phyloP scores from a whole-genome alignment of 1,140 invertebrate species.

The Plutomurus gul region DNA sequence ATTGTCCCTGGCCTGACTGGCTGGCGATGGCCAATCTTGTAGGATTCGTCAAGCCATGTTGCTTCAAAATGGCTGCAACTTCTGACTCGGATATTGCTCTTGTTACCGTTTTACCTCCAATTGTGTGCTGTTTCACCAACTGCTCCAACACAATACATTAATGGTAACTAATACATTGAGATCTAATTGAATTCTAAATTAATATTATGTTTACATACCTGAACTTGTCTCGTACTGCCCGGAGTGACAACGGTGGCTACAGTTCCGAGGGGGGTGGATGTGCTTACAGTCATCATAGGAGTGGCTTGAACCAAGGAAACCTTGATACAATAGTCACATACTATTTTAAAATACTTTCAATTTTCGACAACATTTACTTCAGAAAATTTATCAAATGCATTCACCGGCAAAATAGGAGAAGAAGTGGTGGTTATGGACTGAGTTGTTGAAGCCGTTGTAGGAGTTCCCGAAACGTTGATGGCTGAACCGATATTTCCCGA shows the following conservation, averaged over 20 bases:
- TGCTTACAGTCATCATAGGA: slow-evolving; percentile 19
- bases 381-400: no score
- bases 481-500: not conserved
- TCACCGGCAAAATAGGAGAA: not conserved
- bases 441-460: not conserved
- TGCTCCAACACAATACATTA: not conserved
- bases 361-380: no score
- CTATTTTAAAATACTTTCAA: no score
- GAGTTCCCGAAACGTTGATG: not conserved
- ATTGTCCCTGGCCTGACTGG: not conserved
- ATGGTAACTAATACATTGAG: not conserved
- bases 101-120: slow-evolving; percentile 51
- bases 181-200: not conserved
- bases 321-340: no score
- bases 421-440: not conserved
- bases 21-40: slow-evolving; percentile 11
- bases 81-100: slow-evolving; percentile 50
- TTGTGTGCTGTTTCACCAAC: slow-evolving; percentile 51
- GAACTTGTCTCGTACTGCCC: not conserved
- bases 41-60: slow-evolving; percentile 35
- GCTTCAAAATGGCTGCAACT: slow-evolving; percentile 46
- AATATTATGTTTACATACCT: not conserved
- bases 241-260: slow-evolving; percentile 12
- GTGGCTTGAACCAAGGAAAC: not conserved
- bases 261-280: slow-evolving; percentile 4